These are phyloP conservation scores for Batillaria attramentaria DNA, from an alignment of 1,140 invertebrate genomes.

Conservation along the genomic window DNA sequence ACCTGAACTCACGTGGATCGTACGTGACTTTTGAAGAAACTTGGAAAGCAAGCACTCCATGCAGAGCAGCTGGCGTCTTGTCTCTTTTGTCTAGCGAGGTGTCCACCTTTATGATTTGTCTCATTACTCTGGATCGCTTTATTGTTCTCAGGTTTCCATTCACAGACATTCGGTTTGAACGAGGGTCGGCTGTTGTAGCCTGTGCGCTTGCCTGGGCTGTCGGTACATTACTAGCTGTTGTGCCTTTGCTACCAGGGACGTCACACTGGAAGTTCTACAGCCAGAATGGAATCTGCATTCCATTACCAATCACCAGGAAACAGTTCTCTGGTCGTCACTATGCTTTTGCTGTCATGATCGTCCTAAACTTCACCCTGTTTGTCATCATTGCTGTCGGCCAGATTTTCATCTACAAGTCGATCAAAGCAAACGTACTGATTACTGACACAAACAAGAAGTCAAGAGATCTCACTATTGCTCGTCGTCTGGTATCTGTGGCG, in stretches of 20 bases:
- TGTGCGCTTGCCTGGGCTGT: slow-evolving; percentile 32
- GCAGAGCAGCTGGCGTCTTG: slow-evolving; percentile 53
- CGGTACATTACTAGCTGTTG: slow-evolving; percentile 29
- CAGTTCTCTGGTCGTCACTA: slow-evolving; percentile 37
- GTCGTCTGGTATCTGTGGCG: slow-evolving; percentile 33
- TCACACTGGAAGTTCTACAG: slow-evolving; percentile 44
- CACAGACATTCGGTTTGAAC: slow-evolving; percentile 31
- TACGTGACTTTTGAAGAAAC: slow-evolving; percentile 48
- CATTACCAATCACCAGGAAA: slow-evolving; percentile 39
- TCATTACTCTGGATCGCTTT: slow-evolving; percentile 51
- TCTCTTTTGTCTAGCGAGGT: slow-evolving; percentile 54
- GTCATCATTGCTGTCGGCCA: slow-evolving; percentile 44
- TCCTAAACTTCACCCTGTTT: slow-evolving; percentile 46
- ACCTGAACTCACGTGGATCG: slow-evolving; percentile 48
- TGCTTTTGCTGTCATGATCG: slow-evolving; percentile 41
- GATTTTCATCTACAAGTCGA: slow-evolving; percentile 36
- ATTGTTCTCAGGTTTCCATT: slow-evolving; percentile 57
- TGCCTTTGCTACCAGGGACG: slow-evolving; percentile 29
- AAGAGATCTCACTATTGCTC: slow-evolving; percentile 38
- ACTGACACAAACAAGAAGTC: neutral
- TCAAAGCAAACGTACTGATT: slow-evolving; percentile 14
- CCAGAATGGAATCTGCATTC: slow-evolving; percentile 42
- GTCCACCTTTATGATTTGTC: slow-evolving; percentile 50
- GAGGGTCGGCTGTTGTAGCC: neutral
- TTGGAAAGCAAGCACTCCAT: slow-evolving; percentile 52